Base-by-base conservation (phyloP, 1,140 invertebrate species). In the Musca vetustissima region DNA sequence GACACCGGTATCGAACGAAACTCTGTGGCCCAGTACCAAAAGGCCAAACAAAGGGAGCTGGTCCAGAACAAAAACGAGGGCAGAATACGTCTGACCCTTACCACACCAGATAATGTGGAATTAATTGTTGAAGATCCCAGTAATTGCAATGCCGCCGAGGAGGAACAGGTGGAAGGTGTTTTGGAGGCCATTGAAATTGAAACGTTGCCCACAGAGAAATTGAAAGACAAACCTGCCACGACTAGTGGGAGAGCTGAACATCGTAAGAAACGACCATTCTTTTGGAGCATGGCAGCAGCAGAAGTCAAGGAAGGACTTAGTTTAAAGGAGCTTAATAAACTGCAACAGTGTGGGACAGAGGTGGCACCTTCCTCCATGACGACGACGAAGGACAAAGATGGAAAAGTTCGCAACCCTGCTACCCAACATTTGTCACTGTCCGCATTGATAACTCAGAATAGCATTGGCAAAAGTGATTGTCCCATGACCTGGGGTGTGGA, bases 401-500 rank as follows among this genome's bases (percentile, higher is more conserved):
- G 71, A 76, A 49, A 72, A 74, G 1, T 72, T 73, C 6, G 36
- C 11, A 43, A 43, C 13, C 11, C 36, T 7, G 36, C 36, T 13
- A 43, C 24, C 72, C 78, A 11, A 73, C 55, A 79, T 24, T 50
- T 77, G 43, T 80, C 78, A 7, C 73, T 82, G 1, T 82, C 80
- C 1, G 75, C 79, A 74, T 71, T 82, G n/a, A 82, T 82, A 8
- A 82, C 80, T 11, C 80, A 81, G 64, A 82, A 82, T 49, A 82
- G 79, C 67, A 79, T 82, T 69, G 80, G 80, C 47, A 77, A 79
- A 64, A 77, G 77, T 73, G 77, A 78, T 66, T 43, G 36, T 13
- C 77, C 77, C 68, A 79, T 81, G 76, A 79, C 76, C 2, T 82
- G 80, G 80, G 80, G 80, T 66, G 81, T 82, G 28, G 80, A 82